phyloP scores from a whole-genome alignment of 2,888 invertebrate genomes.

The Epistrophella euchroma region DNA sequence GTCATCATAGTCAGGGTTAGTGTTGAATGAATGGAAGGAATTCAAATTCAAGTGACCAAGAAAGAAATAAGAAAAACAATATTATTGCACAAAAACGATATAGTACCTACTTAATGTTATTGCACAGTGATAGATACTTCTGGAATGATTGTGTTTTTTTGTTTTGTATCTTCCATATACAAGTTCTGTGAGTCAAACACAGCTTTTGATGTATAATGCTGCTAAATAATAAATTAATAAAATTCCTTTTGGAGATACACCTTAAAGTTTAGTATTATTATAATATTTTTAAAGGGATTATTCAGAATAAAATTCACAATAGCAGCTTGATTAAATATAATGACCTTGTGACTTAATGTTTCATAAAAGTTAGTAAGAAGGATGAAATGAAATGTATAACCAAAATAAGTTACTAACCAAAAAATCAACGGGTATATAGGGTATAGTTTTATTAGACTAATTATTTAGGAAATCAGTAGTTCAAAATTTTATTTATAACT shows the following conservation, averaged over 20 bases:
- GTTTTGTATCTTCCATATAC: not conserved
- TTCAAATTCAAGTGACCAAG: not conserved
- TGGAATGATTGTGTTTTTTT: not conserved
- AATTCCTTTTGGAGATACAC: not conserved
- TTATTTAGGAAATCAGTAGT: no score
- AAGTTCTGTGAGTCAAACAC: not conserved
- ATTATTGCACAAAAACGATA: no score
- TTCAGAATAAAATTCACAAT: no score
- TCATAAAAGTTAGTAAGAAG: no score
- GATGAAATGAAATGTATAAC: no score
- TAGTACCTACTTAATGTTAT: no score
- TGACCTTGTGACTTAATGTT: no score
- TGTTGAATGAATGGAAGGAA: not conserved
- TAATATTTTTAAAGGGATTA: not conserved
- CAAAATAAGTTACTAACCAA: no score
- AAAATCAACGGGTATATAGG: no score
- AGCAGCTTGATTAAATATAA: no score
- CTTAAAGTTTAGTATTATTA: not conserved
- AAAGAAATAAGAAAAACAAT: not conserved
- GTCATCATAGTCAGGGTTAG: not conserved
- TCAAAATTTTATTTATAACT: no score
- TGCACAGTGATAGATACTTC: constrained; percentile 24
- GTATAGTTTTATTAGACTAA: no score
- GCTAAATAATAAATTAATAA: not conserved
- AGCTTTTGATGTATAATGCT: constrained; percentile 14